A percentile compares a stretch with the other conserved stretches of the same genome.
phyloP scores from a whole-genome alignment of 2,888 invertebrate genomes.

The Aleiodes leptofemur region DNA sequence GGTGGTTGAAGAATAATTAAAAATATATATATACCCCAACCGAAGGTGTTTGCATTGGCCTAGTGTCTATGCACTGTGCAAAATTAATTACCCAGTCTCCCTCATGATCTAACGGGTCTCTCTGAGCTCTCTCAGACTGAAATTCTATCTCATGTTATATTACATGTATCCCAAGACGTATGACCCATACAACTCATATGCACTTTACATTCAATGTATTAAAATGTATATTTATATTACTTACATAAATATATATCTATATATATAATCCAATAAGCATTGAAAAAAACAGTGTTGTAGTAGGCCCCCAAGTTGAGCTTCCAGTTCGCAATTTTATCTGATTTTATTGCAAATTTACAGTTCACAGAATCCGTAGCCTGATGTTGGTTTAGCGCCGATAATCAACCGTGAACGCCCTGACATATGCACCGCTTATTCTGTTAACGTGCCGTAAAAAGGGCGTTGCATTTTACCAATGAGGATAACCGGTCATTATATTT shows the following conservation, averaged over 20 bases:
- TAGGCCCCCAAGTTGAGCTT: conserved; percentile 44
- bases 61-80: conserved; percentile 67
- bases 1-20: conserved; percentile 45
- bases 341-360: conserved; percentile 63
- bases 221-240: conserved; percentile 38
- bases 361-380: conserved; percentile 48
- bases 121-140: conserved; percentile 58
- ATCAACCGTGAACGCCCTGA: conserved; percentile 59
- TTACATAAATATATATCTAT: neutral
- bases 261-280: conserved; percentile 23
- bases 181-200: conserved; percentile 36
- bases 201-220: conserved; percentile 33
- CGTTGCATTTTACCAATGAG: conserved; percentile 5
- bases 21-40: conserved; percentile 43
- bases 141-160: conserved; percentile 18
- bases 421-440: conserved; percentile 52
- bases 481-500: conserved; percentile 26
- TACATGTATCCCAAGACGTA: conserved; percentile 38
- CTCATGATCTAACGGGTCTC: conserved; percentile 71
- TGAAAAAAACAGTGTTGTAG: conserved; percentile 36
- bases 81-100: conserved; percentile 73
- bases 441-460: conserved; percentile 52
- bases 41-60: conserved; percentile 72
- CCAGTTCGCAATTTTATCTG: conserved; percentile 64
- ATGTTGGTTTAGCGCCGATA: conserved; percentile 58